Conservation (phyloP, 2,888 invertebrate genomes). For the Sinodicranocentrus sp. region DNA sequence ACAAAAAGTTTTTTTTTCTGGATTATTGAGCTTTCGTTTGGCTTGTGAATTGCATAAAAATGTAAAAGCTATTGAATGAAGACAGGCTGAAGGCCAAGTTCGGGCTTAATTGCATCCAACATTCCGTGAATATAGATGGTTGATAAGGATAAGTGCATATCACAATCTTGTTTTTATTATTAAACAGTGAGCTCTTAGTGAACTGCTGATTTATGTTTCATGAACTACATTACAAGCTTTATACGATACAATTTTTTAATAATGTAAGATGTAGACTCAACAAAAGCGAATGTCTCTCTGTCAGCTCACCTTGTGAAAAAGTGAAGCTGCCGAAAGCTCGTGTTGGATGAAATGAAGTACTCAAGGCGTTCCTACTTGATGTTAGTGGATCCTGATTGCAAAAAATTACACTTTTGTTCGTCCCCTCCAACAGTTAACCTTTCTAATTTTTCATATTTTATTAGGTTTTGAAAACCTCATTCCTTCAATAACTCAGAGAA, state of each 20-base stretch:
- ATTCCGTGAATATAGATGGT: background rate
- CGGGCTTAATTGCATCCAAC: slow-evolving; percentile 11
- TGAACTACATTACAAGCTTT: slow-evolving; percentile 4
- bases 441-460: slow-evolving; percentile 9
- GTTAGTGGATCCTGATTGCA: too few species aligned
- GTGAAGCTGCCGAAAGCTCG: too few species aligned
- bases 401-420: background rate
- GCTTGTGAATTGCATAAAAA: background rate
- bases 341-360: too few species aligned
- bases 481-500: background rate
- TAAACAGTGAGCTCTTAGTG: background rate
- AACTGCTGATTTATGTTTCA: background rate
- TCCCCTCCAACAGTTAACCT: background rate
- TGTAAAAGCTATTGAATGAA: background rate
- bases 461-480: background rate
- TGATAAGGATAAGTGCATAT: background rate
- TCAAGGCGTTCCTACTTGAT: too few species aligned
- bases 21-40: too few species aligned
- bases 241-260: too few species aligned
- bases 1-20: too few species aligned
- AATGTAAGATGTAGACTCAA: too few species aligned
- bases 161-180: background rate
- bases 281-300: too few species aligned
- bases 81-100: slow-evolving; percentile 5
- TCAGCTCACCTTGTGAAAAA: too few species aligned